These are phyloP conservation scores for Heliconius hermathena DNA, from an alignment of 1,140 invertebrate genomes.

Conservation along the genomic window DNA sequence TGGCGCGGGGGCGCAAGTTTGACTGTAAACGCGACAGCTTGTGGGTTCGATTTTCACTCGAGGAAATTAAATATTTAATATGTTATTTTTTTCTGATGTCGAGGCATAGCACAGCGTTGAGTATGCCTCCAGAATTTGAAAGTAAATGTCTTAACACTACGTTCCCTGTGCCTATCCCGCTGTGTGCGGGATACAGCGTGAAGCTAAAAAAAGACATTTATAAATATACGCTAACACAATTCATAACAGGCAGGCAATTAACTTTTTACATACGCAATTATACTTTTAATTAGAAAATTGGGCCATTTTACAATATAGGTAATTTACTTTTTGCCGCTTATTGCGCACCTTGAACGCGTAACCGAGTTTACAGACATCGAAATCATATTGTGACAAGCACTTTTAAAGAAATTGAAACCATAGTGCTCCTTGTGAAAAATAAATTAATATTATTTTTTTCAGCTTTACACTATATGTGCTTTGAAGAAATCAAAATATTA, in stretches of 20 bases:
- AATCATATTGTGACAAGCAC: conserved; percentile 10
- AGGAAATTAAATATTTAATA: no score
- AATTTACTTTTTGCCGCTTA: conserved; percentile 20
- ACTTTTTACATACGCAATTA: conserved; percentile 18
- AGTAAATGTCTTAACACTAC: no score
- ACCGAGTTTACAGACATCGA: conserved; percentile 8
- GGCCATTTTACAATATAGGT: conserved; percentile 10
- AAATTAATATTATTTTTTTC: background rate
- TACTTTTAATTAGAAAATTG: conserved; percentile 11
- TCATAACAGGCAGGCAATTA: background rate
- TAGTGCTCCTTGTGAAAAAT: background rate
- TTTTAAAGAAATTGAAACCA: background rate
- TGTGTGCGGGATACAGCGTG: no score
- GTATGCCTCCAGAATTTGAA: no score
- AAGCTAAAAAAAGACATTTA: background rate
- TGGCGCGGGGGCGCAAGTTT: no score
- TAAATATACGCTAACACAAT: background rate
- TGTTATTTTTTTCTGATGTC: no score
- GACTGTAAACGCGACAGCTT: no score
- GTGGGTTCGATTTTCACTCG: no score
- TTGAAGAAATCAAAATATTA: no score
- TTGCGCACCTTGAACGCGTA: conserved; percentile 23
- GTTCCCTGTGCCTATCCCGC: no score
- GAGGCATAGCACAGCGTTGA: no score
- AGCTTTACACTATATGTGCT: no score